phyloP scores from a whole-genome alignment of 2,797 vertebrate genomes.

The Galaxias olidus region DNA sequence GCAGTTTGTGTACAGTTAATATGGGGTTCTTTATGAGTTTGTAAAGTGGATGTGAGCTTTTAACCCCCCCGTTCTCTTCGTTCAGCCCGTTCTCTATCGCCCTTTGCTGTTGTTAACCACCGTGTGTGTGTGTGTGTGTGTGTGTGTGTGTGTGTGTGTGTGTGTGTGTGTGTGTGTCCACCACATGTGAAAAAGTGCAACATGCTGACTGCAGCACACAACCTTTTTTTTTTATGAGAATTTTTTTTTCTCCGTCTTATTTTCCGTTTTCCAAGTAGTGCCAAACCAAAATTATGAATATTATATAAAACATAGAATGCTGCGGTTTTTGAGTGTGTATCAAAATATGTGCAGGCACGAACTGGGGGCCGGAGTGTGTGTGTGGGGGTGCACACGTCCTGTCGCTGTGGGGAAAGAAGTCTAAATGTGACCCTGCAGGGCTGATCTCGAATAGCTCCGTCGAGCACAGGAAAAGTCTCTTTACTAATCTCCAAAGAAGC shows the following conservation, averaged over 20 bases:
- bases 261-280: slow-evolving; percentile 55
- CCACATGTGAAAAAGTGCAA: slow-evolving; percentile 54
- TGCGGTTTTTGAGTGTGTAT: slow-evolving; percentile 58
- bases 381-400: slow-evolving; percentile 24
- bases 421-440: slow-evolving; percentile 43
- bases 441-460: slow-evolving; percentile 17
- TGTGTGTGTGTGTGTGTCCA: slow-evolving; percentile 20
- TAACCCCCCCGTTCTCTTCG: too few species aligned
- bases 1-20: too few species aligned
- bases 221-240: slow-evolving; percentile 44
- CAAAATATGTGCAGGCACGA: slow-evolving; percentile 62
- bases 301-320: slow-evolving; percentile 71
- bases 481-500: slow-evolving; percentile 40
- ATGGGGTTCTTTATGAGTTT: too few species aligned
- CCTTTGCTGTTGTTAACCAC: neutral
- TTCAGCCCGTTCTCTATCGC: too few species aligned
- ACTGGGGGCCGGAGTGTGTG: slow-evolving; percentile 9
- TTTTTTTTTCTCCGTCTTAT: slow-evolving; percentile 37
- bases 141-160: slow-evolving; percentile 3
- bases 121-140: slow-evolving; percentile 10
- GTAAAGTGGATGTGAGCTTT: too few species aligned
- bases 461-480: slow-evolving; percentile 30
- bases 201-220: slow-evolving; percentile 64
- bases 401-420: slow-evolving; percentile 43
- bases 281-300: slow-evolving; percentile 74